Percentiles rank a stretch among this genome's conserved stretches.
phyloP scores from a whole-genome alignment of 2,113 vertebrate genomes.

The Zootoca vivipara region DNA sequence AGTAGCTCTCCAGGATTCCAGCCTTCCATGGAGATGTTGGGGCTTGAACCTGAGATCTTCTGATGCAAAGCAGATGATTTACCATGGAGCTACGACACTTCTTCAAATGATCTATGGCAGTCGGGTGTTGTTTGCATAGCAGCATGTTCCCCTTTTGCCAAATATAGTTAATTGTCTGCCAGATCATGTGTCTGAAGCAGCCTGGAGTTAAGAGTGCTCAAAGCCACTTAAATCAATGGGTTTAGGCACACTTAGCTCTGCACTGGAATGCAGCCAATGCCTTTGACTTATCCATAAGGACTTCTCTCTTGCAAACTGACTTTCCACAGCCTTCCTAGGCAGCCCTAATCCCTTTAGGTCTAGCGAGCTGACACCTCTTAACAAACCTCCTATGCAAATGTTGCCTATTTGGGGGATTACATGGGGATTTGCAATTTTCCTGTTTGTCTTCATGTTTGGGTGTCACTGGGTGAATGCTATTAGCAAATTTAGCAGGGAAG shows the following conservation, averaged over 20 bases:
- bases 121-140: no score
- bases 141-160: neutral
- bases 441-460: neutral
- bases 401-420: constrained; percentile 7
- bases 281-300: neutral
- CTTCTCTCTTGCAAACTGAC: neutral
- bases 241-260: neutral
- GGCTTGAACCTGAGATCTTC: no score
- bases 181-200: neutral
- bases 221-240: neutral
- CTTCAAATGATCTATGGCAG: no score
- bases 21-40: no score
- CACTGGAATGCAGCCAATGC: neutral
- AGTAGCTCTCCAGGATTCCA: no score
- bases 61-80: no score
- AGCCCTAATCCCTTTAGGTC: constrained; percentile 4
- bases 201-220: neutral
- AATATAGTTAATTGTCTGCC: neutral
- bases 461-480: neutral
- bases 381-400: neutral
- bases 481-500: neutral
- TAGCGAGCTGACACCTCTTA: neutral
- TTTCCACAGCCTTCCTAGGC: neutral
- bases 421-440: constrained; percentile 4
- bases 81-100: no score